Conservation (phyloP, 30 jellyfish, hydroid and myxozoan genomes). For the Pelagia noctiluca region DNA sequence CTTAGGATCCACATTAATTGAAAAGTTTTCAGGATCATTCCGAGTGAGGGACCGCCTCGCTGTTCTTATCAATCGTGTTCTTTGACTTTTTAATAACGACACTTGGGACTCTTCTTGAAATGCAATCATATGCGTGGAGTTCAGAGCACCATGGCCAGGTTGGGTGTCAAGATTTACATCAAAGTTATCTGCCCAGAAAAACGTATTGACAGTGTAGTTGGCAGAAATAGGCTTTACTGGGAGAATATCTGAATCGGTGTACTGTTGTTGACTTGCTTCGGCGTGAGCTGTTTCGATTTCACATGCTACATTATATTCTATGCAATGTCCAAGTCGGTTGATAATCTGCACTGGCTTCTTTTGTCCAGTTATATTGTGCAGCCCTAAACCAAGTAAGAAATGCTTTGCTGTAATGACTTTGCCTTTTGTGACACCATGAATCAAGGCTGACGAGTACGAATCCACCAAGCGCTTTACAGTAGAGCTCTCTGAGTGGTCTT, state of each 20-base stretch:
- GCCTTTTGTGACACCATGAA: constrained; percentile 56
- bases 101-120: constrained; percentile 27
- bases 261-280: constrained; percentile 19
- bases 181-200: constrained; percentile 64
- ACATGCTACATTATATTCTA: constrained; percentile 41
- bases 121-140: constrained; percentile 52
- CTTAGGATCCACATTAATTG: constrained; percentile 9
- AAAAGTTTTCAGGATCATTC: background rate
- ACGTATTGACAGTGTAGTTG: constrained; percentile 34
- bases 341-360: constrained; percentile 61
- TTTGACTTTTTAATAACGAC: background rate
- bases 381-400: constrained; percentile 32
- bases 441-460: constrained; percentile 19
- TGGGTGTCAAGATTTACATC: constrained; percentile 26
- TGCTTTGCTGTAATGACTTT: constrained; percentile 26
- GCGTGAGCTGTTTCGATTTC: constrained; percentile 67
- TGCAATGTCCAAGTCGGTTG: constrained; percentile 60
- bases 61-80: constrained; percentile 21
- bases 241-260: constrained; percentile 29
- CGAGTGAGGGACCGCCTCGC: background rate
- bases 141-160: constrained; percentile 47
- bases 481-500: constrained; percentile 3
- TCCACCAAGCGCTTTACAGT: background rate
- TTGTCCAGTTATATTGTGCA: constrained; percentile 61
- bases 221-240: constrained; percentile 46